phyloP scores from a whole-genome alignment of 2,113 vertebrate species.

The Sturnira hondurensis region DNA sequence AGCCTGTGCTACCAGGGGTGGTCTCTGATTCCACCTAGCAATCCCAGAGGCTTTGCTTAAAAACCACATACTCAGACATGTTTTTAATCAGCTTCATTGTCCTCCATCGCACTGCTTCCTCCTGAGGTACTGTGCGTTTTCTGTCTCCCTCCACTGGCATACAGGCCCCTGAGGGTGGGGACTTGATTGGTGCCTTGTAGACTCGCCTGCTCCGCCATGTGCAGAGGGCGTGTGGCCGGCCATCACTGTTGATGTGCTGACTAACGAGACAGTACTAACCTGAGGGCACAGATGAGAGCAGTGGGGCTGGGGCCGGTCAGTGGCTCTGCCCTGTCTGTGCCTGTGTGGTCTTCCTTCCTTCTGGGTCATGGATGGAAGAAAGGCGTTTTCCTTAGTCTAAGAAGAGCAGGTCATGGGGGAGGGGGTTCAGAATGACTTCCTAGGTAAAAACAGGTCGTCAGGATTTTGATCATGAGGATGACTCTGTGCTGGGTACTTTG shows the following conservation, averaged over 20 bases:
- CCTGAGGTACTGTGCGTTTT: not conserved
- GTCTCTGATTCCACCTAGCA: not conserved
- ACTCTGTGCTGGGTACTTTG: too few relatives aligned
- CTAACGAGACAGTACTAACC: fast-evolving
- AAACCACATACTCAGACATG: not conserved
- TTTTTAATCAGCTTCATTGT: not conserved
- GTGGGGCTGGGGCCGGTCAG: not conserved
- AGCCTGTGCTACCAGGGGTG: not conserved
- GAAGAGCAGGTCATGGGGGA: not conserved
- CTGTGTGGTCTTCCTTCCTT: not conserved
- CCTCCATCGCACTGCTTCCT: not conserved
- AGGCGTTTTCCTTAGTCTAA: not conserved
- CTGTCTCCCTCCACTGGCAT: not conserved
- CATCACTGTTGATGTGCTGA: fast-evolving
- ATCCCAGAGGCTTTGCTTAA: not conserved
- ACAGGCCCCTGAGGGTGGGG: not conserved
- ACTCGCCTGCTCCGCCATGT: not conserved
- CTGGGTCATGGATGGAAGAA: not conserved
- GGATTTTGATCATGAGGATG: not conserved
- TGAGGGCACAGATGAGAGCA: not conserved
- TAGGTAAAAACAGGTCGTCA: not conserved
- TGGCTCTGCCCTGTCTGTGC: not conserved
- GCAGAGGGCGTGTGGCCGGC: not conserved
- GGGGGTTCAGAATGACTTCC: not conserved
- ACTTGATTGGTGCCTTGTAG: not conserved